Evolutionary conservation across 2,113 vertebrate species (phyloP).

Genomic region (Eleginops maclovinus): DNA sequence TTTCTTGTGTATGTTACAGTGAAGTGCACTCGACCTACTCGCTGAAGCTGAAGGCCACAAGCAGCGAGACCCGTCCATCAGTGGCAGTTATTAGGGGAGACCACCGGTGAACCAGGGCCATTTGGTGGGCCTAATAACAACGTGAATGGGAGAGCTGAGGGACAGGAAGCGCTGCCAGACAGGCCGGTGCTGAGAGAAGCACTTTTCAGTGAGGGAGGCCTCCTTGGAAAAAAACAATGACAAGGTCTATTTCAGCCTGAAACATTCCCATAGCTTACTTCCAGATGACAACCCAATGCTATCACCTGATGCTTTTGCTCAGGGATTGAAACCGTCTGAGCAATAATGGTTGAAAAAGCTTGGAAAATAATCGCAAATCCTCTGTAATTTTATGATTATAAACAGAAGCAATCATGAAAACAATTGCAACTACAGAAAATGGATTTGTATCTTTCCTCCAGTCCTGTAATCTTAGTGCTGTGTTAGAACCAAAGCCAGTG

Average conservation of each 20-base stretch:
- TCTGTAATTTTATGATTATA: slow-evolving; percentile 14
- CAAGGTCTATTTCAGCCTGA: slow-evolving; percentile 81
- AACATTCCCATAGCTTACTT: slow-evolving; percentile 73
- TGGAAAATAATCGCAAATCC: slow-evolving; percentile 3
- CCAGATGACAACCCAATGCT: slow-evolving; percentile 66
- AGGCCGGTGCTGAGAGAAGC: slow-evolving; percentile 89
- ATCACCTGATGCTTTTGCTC: slow-evolving; percentile 34
- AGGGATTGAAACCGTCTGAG: not conserved
- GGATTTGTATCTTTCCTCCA: slow-evolving; percentile 35
- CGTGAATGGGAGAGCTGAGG: slow-evolving; percentile 83
- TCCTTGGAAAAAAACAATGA: slow-evolving; percentile 79
- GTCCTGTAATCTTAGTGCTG: slow-evolving; percentile 45
- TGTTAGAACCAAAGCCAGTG: slow-evolving; percentile 54
- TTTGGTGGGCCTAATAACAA: slow-evolving; percentile 89
- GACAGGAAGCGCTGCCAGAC: slow-evolving; percentile 92
- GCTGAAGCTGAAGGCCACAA: slow-evolving; percentile 87
- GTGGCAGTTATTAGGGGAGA: slow-evolving; percentile 86
- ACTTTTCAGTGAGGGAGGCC: slow-evolving; percentile 81
- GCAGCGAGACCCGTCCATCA: slow-evolving; percentile 86
- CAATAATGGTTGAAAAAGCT: slow-evolving; percentile 13
- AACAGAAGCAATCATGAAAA: slow-evolving; percentile 47
- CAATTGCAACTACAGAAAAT: not conserved
- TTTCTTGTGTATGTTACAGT: slow-evolving; percentile 68
- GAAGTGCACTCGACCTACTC: slow-evolving; percentile 50
- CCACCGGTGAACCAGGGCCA: slow-evolving; percentile 87